These are phyloP conservation scores for Lucilia cuprina DNA, from an alignment of 1,140 invertebrate species.

Conservation along the genomic window DNA sequence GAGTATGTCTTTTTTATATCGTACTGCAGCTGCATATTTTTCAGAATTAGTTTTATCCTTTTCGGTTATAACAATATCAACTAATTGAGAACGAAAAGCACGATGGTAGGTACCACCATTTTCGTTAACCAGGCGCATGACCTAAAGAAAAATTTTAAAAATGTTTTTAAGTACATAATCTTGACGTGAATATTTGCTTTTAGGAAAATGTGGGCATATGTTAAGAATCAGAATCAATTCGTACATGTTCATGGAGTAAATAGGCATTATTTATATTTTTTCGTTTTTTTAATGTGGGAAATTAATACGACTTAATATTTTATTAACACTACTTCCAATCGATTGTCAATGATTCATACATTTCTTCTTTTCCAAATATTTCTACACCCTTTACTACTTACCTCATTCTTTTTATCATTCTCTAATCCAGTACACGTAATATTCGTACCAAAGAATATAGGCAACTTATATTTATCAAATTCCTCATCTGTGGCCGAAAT, in stretches of 20 bases:
- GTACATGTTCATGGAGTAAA: no score
- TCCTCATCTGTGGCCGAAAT: slow-evolving; percentile 70
- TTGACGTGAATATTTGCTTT: no score
- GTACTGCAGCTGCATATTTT: slow-evolving; percentile 80
- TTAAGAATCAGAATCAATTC: no score
- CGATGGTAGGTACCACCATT: slow-evolving; percentile 73
- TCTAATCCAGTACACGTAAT: slow-evolving; percentile 81
- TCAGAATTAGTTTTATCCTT: slow-evolving; percentile 72
- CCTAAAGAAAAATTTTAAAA: slow-evolving; percentile 39
- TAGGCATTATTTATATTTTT: no score
- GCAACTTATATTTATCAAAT: slow-evolving; percentile 74
- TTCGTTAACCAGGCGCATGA: slow-evolving; percentile 74
- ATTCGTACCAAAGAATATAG: slow-evolving; percentile 80
- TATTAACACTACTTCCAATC: no score
- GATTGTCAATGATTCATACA: no score
- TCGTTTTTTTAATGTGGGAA: no score
- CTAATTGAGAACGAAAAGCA: slow-evolving; percentile 64
- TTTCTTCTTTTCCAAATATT: background rate
- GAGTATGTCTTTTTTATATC: slow-evolving; percentile 78
- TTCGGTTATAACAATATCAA: slow-evolving; percentile 60
- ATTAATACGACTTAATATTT: no score
- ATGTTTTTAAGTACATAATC: background rate
- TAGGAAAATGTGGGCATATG: no score
- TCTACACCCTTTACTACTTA: slow-evolving; percentile 47
- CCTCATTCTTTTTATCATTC: slow-evolving; percentile 69